Evolutionary conservation across 2,888 invertebrate species (phyloP), one percentile per base, ranked within the genome.

Genomic region (Brachyopa scutellaris): DNA sequence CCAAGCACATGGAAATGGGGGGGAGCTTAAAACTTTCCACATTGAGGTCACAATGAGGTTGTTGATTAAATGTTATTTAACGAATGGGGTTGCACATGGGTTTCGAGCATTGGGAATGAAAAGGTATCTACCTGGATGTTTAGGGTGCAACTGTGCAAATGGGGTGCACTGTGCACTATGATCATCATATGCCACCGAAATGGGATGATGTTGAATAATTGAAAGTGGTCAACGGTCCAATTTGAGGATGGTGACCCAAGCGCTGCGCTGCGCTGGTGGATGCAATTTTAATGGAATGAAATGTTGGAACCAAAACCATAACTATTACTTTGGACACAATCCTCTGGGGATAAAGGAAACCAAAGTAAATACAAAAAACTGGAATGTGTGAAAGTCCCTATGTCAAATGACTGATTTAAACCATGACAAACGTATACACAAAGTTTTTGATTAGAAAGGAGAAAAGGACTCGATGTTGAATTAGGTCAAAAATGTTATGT

Each of bases 41-140:
- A 70, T 70, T 72, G 64, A 72, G 78, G 72, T 72, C 78, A 78
- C 57, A 78, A 53, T 53, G 64, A 72, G 64, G 51, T 72, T 72
- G 64, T 66, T 78, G 78, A 72, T 72, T 72, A 66, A 72, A 78
- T 72, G 59, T 72, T 72, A 51, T 59, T 78, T 45, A 62, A 57
- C 47, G 47, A 57, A 29, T 38, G 38, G 38, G 19, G 57, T 42
- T 19, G 53, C 38, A 29, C 17, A 26, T 42, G 47, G 45, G 19
- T 38, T 21, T 42, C 26, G 59, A 42, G 31, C 29, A 11, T 7
- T 17, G 23, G 15, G 36, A 15, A 15, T 9, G 15, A 26, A 19
- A 38, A 29, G 40, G 40, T 42, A 1, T 38, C 17, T 23, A 33
- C 42, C 38, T 59, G 26, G 8, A 4, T 21, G 45, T 69, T 53